A percentile compares a stretch with the other conserved stretches of the same genome.
These are phyloP conservation scores for Muschampia plurimacula DNA, from an alignment of 2,888 invertebrate genomes.

Conservation along the genomic window DNA sequence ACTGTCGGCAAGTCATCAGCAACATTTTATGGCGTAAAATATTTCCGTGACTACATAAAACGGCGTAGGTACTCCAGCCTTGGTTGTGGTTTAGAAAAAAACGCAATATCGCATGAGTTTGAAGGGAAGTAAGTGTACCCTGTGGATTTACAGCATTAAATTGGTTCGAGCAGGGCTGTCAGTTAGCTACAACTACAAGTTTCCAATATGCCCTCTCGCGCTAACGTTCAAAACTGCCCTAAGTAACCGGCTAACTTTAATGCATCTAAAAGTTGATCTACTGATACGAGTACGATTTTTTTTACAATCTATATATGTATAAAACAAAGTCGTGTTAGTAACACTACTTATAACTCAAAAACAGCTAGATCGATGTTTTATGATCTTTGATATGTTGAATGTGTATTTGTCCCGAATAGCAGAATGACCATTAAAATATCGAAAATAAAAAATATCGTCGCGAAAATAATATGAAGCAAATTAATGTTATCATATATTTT, in stretches of 20 bases:
- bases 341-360: too few relatives aligned
- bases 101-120: conserved; percentile 83
- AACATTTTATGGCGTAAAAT: conserved; percentile 42
- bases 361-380: too few relatives aligned
- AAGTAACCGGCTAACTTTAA: conserved; percentile 33
- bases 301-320: neutral
- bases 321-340: too few relatives aligned
- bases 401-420: too few relatives aligned
- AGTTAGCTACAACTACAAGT: conserved; percentile 45
- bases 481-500: too few relatives aligned
- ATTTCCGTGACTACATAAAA: conserved; percentile 66
- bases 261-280: neutral
- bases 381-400: too few relatives aligned
- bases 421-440: too few relatives aligned
- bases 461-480: too few relatives aligned
- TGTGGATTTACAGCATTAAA: conserved; percentile 82
- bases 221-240: conserved; percentile 55
- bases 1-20: conserved; percentile 16
- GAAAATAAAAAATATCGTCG: too few relatives aligned
- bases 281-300: neutral
- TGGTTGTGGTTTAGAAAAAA: conserved; percentile 74
- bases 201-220: conserved; percentile 58
- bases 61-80: conserved; percentile 55
- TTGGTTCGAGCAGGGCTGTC: conserved; percentile 77
- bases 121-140: conserved; percentile 81